phyloP scores from a whole-genome alignment of 2,888 invertebrate genomes.

The Nipponacmea schrenckii region DNA sequence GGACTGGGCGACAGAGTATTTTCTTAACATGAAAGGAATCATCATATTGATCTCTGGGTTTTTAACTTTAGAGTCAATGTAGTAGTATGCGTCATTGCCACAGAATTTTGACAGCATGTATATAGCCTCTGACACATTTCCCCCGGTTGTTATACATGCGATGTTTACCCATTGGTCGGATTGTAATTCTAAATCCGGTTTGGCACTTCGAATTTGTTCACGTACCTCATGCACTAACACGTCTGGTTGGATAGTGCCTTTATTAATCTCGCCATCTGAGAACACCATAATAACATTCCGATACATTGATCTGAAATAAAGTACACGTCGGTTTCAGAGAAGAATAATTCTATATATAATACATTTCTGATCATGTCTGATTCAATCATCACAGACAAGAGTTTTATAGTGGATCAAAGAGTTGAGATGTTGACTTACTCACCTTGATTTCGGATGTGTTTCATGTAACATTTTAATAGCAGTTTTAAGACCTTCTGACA shows the following conservation, averaged over 20 bases:
- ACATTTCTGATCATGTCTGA: too few relatives aligned
- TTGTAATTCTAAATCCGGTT: conserved; percentile 42
- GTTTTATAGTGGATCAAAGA: too few relatives aligned
- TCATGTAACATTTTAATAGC: conserved; percentile 7
- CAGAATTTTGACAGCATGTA: conserved; percentile 56
- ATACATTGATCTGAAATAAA: conserved; percentile 35
- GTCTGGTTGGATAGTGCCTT: conserved; percentile 49
- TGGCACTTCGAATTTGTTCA: conserved; percentile 46
- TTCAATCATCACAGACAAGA: too few relatives aligned
- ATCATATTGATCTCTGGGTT: conserved; percentile 53
- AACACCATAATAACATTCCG: conserved; percentile 58
- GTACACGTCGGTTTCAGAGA: too few relatives aligned
- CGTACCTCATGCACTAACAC: conserved; percentile 49
- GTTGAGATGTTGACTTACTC: too few relatives aligned
- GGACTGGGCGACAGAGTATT: conserved; percentile 53
- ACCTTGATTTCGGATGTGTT: too few relatives aligned
- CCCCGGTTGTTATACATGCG: conserved; percentile 55
- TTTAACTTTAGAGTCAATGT: conserved; percentile 48
- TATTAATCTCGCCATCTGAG: conserved; percentile 62
- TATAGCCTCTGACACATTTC: conserved; percentile 51
- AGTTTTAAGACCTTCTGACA: background rate
- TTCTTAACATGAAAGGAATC: conserved; percentile 54
- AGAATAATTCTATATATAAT: too few relatives aligned
- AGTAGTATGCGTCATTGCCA: conserved; percentile 60
- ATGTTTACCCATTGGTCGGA: conserved; percentile 58